Conservation (phyloP, 2,888 invertebrate species). For the Plebejus melissa region DNA sequence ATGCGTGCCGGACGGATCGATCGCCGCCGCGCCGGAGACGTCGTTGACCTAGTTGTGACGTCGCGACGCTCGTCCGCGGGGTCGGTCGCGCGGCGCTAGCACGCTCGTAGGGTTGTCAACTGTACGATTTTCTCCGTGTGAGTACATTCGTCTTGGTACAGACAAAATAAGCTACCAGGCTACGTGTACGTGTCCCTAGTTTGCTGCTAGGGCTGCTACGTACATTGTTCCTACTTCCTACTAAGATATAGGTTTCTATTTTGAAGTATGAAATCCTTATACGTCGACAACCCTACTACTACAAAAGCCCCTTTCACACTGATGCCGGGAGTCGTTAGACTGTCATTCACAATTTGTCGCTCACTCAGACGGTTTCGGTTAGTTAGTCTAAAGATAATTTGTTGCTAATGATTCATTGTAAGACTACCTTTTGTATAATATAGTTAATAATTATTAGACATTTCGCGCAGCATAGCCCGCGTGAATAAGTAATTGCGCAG, state of each 20-base stretch:
- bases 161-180: neutral
- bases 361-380: conserved; percentile 6
- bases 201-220: neutral
- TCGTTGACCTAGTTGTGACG: conserved; percentile 63
- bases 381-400: neutral
- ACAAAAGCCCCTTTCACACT: conserved; percentile 2
- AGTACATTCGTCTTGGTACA: neutral
- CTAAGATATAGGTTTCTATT: neutral
- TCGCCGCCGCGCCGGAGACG: conserved; percentile 62
- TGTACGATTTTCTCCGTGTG: neutral
- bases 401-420: neutral
- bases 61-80: conserved; percentile 33
- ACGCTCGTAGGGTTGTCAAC: neutral
- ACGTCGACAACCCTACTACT: neutral
- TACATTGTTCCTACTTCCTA: neutral
- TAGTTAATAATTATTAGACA: neutral
- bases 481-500: neutral
- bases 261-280: neutral
- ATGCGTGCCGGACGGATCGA: conserved; percentile 65
- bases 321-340: conserved; percentile 18
- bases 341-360: conserved; percentile 26
- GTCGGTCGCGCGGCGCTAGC: conserved; percentile 5
- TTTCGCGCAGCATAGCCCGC: neutral
- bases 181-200: neutral
- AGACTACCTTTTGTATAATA: neutral